Evolutionary conservation across 2,113 vertebrate species (phyloP).

Genomic region (Peucedramus taeniatus): DNA sequence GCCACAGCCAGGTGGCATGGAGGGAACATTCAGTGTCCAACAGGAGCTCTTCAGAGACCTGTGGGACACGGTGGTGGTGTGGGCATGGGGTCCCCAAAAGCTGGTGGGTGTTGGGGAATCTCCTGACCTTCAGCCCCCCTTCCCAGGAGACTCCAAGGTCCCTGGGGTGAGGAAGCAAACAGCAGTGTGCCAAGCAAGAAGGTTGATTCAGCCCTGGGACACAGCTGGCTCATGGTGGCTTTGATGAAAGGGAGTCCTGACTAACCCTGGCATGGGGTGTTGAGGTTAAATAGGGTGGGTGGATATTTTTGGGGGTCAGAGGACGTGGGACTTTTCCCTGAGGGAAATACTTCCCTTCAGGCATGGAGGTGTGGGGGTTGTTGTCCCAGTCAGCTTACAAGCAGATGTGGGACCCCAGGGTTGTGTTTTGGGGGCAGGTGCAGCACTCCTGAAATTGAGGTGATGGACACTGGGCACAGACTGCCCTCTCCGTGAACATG

Average conservation of each 20-base stretch:
- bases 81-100: neutral
- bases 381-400: conserved; percentile 71
- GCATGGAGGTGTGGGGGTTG: conserved; percentile 59
- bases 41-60: conserved; percentile 76
- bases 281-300: neutral
- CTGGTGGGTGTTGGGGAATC: neutral
- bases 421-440: neutral
- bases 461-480: neutral
- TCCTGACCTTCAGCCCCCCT: conserved; percentile 66
- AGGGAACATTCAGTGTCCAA: conserved; percentile 73
- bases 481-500: conserved; percentile 58
- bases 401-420: neutral
- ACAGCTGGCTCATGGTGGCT: conserved; percentile 75
- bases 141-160: conserved; percentile 77
- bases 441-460: neutral
- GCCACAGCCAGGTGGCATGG: conserved; percentile 78
- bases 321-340: neutral
- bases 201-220: conserved; percentile 75
- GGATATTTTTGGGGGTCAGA: neutral
- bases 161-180: conserved; percentile 73
- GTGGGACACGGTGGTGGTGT: fast-evolving
- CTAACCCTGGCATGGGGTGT: conserved; percentile 9
- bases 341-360: conserved; percentile 66
- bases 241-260: conserved; percentile 74
- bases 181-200: conserved; percentile 72